Base-by-base conservation (phyloP, 2,888 invertebrate genomes). In the Apodemia zela region DNA sequence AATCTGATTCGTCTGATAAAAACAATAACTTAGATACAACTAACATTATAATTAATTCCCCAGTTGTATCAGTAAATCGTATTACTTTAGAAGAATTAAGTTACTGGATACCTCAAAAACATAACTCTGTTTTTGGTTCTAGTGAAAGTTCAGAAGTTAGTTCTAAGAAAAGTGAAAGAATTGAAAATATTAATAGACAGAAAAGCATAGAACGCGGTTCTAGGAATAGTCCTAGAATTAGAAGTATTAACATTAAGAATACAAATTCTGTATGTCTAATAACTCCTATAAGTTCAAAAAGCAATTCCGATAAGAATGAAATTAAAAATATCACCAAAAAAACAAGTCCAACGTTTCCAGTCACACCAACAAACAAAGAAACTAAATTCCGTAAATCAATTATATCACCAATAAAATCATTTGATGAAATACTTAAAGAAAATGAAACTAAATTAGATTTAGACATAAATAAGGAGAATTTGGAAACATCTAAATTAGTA, bases 361-460 rank as follows among this genome's bases (percentile, higher is more conserved):
- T 25, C 13, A 54, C 25, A 21, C 25, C 54, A 6, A 6, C 45
- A 45, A 54, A 15, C 13, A 60, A 47, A 58, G 6, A 66, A 54
- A 35, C 60, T 11, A 38, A 58, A 59, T n/a, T 38, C 15, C 63
- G 65, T 4, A 71, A 65, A 65, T 78, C 82, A 4, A 54, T 72
- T 2, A 86, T 87, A 66, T 85, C 86, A 0, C 87, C 87, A 0
- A 76, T 85, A 59, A 79, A 74, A 67, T 60, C 78, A 4, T 76
- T 76, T 3, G 75, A 76, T 0, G 76, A 78, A 18, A 64, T 72
- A 1, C 63, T 65, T 59, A 70, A 51, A 11, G 54, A 61, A 17
- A 47, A 7, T 29, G 35, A 59, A 1, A 15, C 21, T 8, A 45
- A 15, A 11, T 11, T 11, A 17, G n/a, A 45, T 60, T 25, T 25